phyloP scores from a whole-genome alignment of 2,888 invertebrate species.

The Itoplectis maculator region DNA sequence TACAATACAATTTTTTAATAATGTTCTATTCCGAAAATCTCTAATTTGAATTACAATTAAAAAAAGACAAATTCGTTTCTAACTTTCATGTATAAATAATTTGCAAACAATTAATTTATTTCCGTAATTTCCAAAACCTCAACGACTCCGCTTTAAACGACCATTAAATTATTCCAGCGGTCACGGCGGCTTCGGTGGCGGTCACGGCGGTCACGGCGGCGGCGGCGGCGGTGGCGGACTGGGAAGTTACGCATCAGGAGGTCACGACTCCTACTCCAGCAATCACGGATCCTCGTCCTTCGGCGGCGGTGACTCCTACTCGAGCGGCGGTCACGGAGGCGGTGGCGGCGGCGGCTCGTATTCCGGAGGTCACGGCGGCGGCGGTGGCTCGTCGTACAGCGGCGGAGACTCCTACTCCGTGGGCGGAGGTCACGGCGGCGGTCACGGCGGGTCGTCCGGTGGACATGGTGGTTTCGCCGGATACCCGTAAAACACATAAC shows the following conservation, averaged over 20 bases:
- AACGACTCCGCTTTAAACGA: not conserved
- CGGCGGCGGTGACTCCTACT: slow-evolving; percentile 58
- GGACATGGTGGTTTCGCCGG: slow-evolving; percentile 75
- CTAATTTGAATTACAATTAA: not conserved
- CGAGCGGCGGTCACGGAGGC: slow-evolving; percentile 41
- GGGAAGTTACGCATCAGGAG: slow-evolving; percentile 73
- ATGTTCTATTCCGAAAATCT: not conserved
- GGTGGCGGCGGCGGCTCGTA: slow-evolving; percentile 53
- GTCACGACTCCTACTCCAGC: slow-evolving; percentile 69
- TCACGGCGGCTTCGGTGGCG: slow-evolving; percentile 72
- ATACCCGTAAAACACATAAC: slow-evolving; percentile 76
- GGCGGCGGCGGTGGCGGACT: slow-evolving; percentile 58
- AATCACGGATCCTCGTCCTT: slow-evolving; percentile 49
- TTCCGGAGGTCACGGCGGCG: slow-evolving; percentile 29
- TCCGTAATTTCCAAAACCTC: not conserved
- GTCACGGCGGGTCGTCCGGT: slow-evolving; percentile 53
- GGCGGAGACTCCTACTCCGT: slow-evolving; percentile 51
- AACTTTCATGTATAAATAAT: too few relatives aligned
- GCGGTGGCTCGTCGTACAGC: slow-evolving; percentile 43
- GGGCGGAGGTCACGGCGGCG: slow-evolving; percentile 49
- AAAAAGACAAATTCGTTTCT: not conserved
- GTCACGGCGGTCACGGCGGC: slow-evolving; percentile 49
- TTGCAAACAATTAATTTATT: not conserved
- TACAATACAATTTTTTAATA: not conserved
- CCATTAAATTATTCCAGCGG: slow-evolving; percentile 69